Evolutionary conservation across 1,140 invertebrate species (phyloP), one percentile per base, ranked within the genome.

Genomic region (Venturia canescens): DNA sequence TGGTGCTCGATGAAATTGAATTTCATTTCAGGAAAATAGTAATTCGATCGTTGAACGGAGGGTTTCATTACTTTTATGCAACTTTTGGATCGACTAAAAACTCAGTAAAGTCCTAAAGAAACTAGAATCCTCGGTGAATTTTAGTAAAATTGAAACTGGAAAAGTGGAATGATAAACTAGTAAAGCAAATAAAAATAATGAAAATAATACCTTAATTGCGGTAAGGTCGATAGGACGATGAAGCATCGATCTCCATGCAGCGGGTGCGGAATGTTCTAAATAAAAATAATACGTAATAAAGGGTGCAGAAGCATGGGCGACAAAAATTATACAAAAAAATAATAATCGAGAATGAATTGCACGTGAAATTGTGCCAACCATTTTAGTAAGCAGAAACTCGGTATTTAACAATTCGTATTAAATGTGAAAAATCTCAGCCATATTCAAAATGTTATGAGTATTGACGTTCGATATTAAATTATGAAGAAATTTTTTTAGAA

Each of bases 181-280:
- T 44, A 84, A 80, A 70, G 74, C 31, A 83, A 88, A 84, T 31
- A 86, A 75, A 57, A 83, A 80, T 77, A n/a, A 86, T 88, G 84
- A 69, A 84, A 83, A 84, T 89, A 83, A 82, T 88, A 89, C 87
- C 88, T 89, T 84, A 82, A 82, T 74, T 79, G 84, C 81, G 83
- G 88, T 83, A 84, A 85, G 89, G 81, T 92, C 88, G 87, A 90
- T 86, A 83, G 90, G 88, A 88, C 90, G 90, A 85, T 89, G 91
- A 83, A 92, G 88, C 84, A 92, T 87, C 85, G 91, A 92, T 86
- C 89, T 90, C 90, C 90, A 91, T 91, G 90, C 88, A 85, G 89
- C 86, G 84, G 89, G 88, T 89, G 86, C 85, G 87, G 88, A 88
- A 89, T 88, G 87, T 80, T 92, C 91, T 92, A 92, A 91, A 63